Evolutionary conservation across 1,140 invertebrate genomes (phyloP).

Genomic region (Cydia splendana): DNA sequence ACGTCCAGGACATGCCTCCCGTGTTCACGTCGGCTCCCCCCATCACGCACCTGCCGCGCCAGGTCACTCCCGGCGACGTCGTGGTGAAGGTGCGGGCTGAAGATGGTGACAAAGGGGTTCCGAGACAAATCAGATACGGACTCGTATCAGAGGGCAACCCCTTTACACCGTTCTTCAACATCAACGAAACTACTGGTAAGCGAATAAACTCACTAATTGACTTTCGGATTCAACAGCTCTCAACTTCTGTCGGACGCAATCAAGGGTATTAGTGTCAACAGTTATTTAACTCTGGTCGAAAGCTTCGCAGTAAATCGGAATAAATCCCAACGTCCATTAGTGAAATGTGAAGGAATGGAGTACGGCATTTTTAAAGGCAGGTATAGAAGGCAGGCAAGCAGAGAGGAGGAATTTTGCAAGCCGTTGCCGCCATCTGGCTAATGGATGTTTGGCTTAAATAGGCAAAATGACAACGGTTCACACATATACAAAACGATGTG

Average conservation of each 20-base stretch:
- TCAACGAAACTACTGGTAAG: slow-evolving; percentile 90
- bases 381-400: neutral
- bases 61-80: slow-evolving; percentile 83
- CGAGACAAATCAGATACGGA: slow-evolving; percentile 90
- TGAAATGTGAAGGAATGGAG: slow-evolving; percentile 25
- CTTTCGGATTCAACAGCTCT: slow-evolving; percentile 11
- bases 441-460: slow-evolving; percentile 19
- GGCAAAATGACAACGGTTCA: slow-evolving; percentile 17
- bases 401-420: slow-evolving; percentile 22
- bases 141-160: slow-evolving; percentile 90
- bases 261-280: slow-evolving; percentile 33
- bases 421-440: slow-evolving; percentile 24
- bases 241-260: slow-evolving; percentile 23
- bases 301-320: slow-evolving; percentile 22
- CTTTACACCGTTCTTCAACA: slow-evolving; percentile 90
- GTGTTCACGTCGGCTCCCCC: slow-evolving; percentile 90
- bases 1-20: slow-evolving; percentile 93
- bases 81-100: slow-evolving; percentile 89
- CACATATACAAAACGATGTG: neutral
- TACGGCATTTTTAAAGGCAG: slow-evolving; percentile 13
- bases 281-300: slow-evolving; percentile 26
- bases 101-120: slow-evolving; percentile 92
- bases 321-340: slow-evolving; percentile 25
- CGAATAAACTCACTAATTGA: slow-evolving; percentile 35
- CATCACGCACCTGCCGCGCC: slow-evolving; percentile 85